phyloP scores from a whole-genome alignment of 2,888 invertebrate genomes.

The Mechanitis messenoides region DNA sequence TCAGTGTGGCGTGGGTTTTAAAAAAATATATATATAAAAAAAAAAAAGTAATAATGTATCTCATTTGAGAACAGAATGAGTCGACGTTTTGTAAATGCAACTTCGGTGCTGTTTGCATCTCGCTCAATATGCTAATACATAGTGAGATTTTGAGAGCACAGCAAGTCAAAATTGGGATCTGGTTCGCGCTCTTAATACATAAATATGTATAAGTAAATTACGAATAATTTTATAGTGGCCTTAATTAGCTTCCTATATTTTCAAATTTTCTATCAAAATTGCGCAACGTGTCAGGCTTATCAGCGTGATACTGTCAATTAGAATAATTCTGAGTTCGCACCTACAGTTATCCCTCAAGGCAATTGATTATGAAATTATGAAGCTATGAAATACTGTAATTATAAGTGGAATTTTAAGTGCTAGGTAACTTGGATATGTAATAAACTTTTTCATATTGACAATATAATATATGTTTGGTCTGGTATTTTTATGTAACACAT shows the following conservation, averaged over 20 bases:
- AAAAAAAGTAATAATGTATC: too few species aligned
- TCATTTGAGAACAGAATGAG: too few species aligned
- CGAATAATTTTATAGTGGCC: slow-evolving; percentile 11
- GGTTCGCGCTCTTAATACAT: too few species aligned
- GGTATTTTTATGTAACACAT: too few species aligned
- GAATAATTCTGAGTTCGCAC: slow-evolving; percentile 20
- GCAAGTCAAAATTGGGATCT: too few species aligned
- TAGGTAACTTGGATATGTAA: slow-evolving; percentile 1
- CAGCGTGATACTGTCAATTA: slow-evolving; percentile 10
- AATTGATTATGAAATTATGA: slow-evolving; percentile 1
- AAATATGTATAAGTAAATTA: too few species aligned
- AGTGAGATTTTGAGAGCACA: too few species aligned
- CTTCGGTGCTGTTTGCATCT: too few species aligned
- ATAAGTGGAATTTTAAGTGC: slow-evolving; percentile 5
- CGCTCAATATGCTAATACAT: too few species aligned
- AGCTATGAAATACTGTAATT: slow-evolving; percentile 1
- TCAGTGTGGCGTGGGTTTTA: too few species aligned
- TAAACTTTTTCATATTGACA: background rate
- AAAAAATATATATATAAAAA: too few species aligned
- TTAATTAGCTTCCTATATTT: slow-evolving; percentile 43
- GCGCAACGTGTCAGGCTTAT: slow-evolving; percentile 39
- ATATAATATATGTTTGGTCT: background rate
- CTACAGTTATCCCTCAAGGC: slow-evolving; percentile 10
- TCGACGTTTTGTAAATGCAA: too few species aligned
- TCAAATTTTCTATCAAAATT: slow-evolving; percentile 51